Evolutionary conservation across 2,888 invertebrate species (phyloP), one percentile per base, ranked within the genome.

Genomic region (Nezara viridula): DNA sequence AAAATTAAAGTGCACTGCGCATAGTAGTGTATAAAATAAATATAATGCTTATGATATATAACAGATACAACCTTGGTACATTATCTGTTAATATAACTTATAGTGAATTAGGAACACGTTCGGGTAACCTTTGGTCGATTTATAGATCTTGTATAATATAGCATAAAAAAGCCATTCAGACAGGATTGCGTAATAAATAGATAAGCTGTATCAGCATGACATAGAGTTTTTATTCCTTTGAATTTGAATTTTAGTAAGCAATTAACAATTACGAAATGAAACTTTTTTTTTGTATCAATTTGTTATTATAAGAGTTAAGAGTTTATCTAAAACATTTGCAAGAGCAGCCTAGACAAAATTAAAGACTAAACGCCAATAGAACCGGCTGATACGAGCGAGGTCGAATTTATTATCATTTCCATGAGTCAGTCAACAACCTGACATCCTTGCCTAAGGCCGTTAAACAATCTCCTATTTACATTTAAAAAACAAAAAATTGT

Each of bases 361-460:
- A 24, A 73, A 37, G 16, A 37, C 27, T 73, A 73, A 37, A 73
- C 19, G 19, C 19, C 66, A 21, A 21, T 21, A 73, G 32, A 16
- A 19, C 19, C 32, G 66, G 66, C 66, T 32, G 66, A 37, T 37
- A 73, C 2, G 37, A 73, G 37, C 32, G 37, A 73, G 66, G 66
- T 37, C 66, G 66, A 73, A 73, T 73, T 37, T 73, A 73, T 73
- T 16, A 73, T 32, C 66, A 73, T 24, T 19, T 73, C 21, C 66
- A 73, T 37, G 66, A 73, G 66, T 37, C 27, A 60, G 60, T 60
- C 60, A 60, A 55, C 55, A 60, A 73, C 66, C 66, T 73, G 66
- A 21, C 66, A 73, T 73, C 66, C 66, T 73, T 73, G 66, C 32
- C 37, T 37, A 73, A 73, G 66, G 66, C 19, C 37, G 32, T 37